Evolutionary conservation across 2,797 vertebrate species (phyloP), one percentile per base, ranked within the genome.

Genomic region (Sylvilagus floridanus): DNA sequence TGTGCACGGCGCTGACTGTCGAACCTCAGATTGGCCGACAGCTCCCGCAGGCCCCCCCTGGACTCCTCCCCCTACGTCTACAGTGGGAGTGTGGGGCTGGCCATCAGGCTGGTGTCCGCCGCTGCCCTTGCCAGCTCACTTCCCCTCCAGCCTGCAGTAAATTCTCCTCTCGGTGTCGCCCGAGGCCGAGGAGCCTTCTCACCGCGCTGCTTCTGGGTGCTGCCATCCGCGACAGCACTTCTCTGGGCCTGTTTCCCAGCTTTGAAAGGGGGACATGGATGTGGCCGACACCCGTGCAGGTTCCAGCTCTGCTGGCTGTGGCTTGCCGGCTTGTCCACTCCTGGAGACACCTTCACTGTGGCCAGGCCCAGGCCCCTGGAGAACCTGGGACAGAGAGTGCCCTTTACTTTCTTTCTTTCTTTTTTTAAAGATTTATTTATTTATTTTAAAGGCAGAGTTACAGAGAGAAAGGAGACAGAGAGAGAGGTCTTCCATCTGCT

Each of bases 1-100:
- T 76, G 37, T 28, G 11, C 69, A 4, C 7, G 7, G 1, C 54
- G 1, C 0, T 16, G 0, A 28, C 35, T 1, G 21, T 3, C 65
- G 13, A 2, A 0, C 42, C 13, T 60, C 37, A 37, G 37, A 37
- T 37, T 37, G 37, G 0, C 81, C 8, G 47, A 13, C 19, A 22
- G 2, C 17, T 42, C 22, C 66, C 11, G 47, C 30, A 60, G 81
- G 42, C 42, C 30, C 7, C 7, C 57, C 11, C 12, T 1, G 72
- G 13, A 65, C 2, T 2, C 11, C 10, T 30, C 8, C 0, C 1
- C 47, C n/a, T 4, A 11, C 60, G 4, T 37, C 37, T 37, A 4
- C 37, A 37, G 26, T 17, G 14, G 35, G 37, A 35, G 0, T 37
- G 30, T 7, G 4, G 7, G n/a, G 47, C 37, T 26, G 16, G 54